A percentile compares a stretch with the other conserved stretches of the same genome.
Evolutionary conservation across 1,140 invertebrate genomes (phyloP).

Genomic region (Danaus melanippus): DNA sequence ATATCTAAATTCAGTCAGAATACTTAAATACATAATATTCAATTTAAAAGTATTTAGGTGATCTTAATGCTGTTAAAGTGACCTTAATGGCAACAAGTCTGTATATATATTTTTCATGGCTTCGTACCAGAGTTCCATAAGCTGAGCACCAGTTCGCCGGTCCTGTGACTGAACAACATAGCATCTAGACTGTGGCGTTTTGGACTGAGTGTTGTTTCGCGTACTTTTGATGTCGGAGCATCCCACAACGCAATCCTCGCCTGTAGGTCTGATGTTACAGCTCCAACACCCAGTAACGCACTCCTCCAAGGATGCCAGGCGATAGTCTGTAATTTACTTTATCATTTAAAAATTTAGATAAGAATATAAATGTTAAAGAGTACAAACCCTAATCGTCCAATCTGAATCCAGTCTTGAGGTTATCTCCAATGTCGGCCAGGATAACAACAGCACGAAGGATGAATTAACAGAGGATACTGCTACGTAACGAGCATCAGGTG

Average conservation of each 20-base stretch:
- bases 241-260: slow-evolving; percentile 38
- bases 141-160: slow-evolving; percentile 54
- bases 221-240: slow-evolving; percentile 25
- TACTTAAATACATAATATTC: not conserved
- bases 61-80: too few relatives aligned
- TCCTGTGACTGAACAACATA: slow-evolving; percentile 50
- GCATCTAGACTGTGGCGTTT: slow-evolving; percentile 36
- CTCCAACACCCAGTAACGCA: slow-evolving; percentile 45
- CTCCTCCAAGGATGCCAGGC: slow-evolving; percentile 58
- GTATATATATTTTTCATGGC: too few relatives aligned
- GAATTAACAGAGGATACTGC: slow-evolving; percentile 30
- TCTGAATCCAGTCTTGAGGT: slow-evolving; percentile 23
- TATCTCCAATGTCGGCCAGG: slow-evolving; percentile 37
- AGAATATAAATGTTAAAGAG: too few relatives aligned
- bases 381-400: slow-evolving; percentile 41
- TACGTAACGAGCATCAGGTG: slow-evolving; percentile 46
- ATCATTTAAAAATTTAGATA: too few relatives aligned
- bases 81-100: too few relatives aligned
- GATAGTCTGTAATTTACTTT: slow-evolving; percentile 28
- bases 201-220: slow-evolving; percentile 20
- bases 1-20: too few relatives aligned
- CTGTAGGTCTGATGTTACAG: slow-evolving; percentile 19
- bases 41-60: too few relatives aligned
- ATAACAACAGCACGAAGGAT: slow-evolving; percentile 24
- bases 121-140: slow-evolving; percentile 44